A percentile compares a stretch with the other conserved stretches of the same genome.
Evolutionary conservation across 2,113 vertebrate genomes (phyloP).

Genomic region (Phaethon lepturus): DNA sequence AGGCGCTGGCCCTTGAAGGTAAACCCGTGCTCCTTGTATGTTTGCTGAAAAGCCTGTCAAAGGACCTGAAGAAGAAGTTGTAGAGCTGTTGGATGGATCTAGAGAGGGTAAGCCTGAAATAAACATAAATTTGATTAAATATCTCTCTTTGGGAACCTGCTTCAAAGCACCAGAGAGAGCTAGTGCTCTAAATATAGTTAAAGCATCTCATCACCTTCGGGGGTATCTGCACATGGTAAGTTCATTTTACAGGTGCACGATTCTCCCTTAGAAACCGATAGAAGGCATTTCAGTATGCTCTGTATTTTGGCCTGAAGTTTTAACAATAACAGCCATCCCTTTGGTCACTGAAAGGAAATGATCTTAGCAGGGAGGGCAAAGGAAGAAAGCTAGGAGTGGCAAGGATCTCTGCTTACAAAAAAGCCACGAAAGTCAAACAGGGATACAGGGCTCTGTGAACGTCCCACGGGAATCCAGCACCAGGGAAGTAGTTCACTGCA

Average conservation of each 20-base stretch:
- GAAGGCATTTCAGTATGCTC: neutral
- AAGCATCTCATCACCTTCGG: conserved; percentile 42
- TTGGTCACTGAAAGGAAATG: neutral
- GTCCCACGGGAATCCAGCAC: neutral
- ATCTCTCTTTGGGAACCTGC: conserved; percentile 61
- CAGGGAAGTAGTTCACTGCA: neutral
- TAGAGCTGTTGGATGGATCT: conserved; percentile 82
- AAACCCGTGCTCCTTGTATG: conserved; percentile 93
- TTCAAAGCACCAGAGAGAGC: conserved; percentile 56
- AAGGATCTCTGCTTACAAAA: neutral
- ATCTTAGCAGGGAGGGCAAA: conserved; percentile 10
- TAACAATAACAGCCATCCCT: conserved; percentile 7
- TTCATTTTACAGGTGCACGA: conserved; percentile 34
- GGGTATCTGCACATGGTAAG: conserved; percentile 20
- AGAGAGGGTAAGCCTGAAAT: conserved; percentile 85
- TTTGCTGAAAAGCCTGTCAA: conserved; percentile 93
- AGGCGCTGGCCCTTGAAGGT: conserved; percentile 88
- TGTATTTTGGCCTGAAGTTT: neutral
- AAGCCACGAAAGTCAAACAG: neutral
- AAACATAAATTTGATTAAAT: conserved; percentile 74
- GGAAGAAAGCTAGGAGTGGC: conserved; percentile 4
- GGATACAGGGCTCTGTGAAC: neutral
- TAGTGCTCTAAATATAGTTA: conserved; percentile 44
- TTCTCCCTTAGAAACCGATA: neutral
- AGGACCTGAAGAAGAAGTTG: conserved; percentile 83